These are phyloP conservation scores for Temnothorax ravouxi DNA, from an alignment of 2,888 invertebrate species.

Conservation along the genomic window DNA sequence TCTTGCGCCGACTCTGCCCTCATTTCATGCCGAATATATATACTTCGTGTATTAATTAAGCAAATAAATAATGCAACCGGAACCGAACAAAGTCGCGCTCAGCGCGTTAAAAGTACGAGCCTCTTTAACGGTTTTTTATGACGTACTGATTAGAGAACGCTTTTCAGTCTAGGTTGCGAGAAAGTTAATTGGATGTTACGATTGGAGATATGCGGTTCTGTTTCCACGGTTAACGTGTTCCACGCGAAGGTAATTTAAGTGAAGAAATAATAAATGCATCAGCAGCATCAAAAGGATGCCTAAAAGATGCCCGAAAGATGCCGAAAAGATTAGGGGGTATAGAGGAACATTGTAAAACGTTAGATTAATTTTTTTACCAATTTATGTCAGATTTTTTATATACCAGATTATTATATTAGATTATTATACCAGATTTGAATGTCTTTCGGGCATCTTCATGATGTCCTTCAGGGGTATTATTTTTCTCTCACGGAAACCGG, in stretches of 20 bases:
- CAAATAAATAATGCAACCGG: background rate
- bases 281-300: background rate
- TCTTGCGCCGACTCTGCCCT: background rate
- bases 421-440: background rate
- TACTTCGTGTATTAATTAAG: background rate
- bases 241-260: constrained; percentile 1
- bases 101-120: constrained; percentile 10
- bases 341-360: background rate
- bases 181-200: constrained; percentile 36
- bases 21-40: background rate
- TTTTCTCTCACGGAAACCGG: background rate
- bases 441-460: background rate
- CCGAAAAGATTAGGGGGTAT: background rate
- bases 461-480: background rate
- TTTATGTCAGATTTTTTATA: background rate
- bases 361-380: background rate
- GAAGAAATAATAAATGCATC: constrained; percentile 17
- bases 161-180: constrained; percentile 43
- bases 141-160: constrained; percentile 39
- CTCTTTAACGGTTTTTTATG: constrained; percentile 9
- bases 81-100: background rate
- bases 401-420: background rate
- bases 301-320: constrained; percentile 15
- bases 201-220: constrained; percentile 5
- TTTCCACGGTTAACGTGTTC: constrained; percentile 15